These are phyloP conservation scores for Drosophila tripunctata DNA, from an alignment of 2,888 invertebrate species.

Conservation along the genomic window DNA sequence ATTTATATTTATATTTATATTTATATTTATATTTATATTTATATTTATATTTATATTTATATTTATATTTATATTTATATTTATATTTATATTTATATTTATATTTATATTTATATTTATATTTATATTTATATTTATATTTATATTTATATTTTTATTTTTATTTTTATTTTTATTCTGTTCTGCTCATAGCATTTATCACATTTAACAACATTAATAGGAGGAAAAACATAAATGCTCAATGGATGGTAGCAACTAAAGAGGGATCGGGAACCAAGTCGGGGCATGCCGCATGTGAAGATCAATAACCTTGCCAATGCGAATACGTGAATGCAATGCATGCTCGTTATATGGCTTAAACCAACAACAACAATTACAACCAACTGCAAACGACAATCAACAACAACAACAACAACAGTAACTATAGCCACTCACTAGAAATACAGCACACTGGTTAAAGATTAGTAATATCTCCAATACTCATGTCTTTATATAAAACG, in stretches of 20 bases:
- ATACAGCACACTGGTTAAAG: constrained; percentile 34
- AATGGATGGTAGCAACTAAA: neutral
- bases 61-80: too few relatives aligned
- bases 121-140: neutral
- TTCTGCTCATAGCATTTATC: constrained; percentile 36
- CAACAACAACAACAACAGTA: neutral
- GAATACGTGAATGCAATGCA: constrained; percentile 65
- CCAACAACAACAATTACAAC: constrained; percentile 21
- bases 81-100: neutral
- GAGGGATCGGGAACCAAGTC: constrained; percentile 20
- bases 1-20: too few relatives aligned
- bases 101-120: neutral
- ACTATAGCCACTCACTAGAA: constrained; percentile 29
- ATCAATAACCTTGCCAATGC: constrained; percentile 77
- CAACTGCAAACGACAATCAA: constrained; percentile 6
- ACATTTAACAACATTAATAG: constrained; percentile 46
- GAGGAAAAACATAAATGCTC: too few relatives aligned
- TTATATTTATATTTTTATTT: neutral
- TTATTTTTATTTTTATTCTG: constrained; percentile 37
- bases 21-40: too few relatives aligned
- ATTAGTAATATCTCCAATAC: too few relatives aligned
- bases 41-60: too few relatives aligned
- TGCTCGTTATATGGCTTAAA: constrained; percentile 62
- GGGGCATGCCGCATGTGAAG: constrained; percentile 63
- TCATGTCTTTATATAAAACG: too few relatives aligned